Percentiles rank a stretch among this genome's conserved stretches.
Evolutionary conservation across 2,113 vertebrate species (phyloP).

Genomic region (Psophia crepitans): DNA sequence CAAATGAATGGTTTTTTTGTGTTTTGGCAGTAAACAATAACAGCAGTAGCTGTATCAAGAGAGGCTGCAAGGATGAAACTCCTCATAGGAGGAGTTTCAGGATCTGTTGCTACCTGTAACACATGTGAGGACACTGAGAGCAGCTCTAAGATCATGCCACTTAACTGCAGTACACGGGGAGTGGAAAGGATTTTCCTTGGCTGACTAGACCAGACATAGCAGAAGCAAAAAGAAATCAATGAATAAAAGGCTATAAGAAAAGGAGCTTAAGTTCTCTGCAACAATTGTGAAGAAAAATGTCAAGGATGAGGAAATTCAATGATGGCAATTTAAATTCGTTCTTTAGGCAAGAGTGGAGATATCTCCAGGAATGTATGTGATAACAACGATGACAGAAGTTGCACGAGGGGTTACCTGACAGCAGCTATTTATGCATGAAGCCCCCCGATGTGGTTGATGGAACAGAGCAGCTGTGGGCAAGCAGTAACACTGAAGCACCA

Average conservation of each 20-base stretch:
- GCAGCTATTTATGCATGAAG: not conserved
- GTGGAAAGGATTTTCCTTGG: not conserved
- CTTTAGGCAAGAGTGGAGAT: not conserved
- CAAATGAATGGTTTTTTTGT: not conserved
- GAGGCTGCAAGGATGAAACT: not conserved
- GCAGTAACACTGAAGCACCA: not conserved
- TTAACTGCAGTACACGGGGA: not conserved
- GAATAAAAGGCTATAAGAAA: not conserved
- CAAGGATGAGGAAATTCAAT: not conserved
- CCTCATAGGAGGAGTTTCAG: not conserved
- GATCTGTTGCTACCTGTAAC: not conserved
- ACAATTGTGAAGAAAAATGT: not conserved
- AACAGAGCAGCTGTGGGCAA: fast-evolving
- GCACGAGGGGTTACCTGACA: not conserved
- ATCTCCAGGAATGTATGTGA: not conserved
- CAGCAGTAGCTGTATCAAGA: not conserved
- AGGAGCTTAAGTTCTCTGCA: not conserved
- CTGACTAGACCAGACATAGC: not conserved
- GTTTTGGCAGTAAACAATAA: not conserved
- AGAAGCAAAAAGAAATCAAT: not conserved
- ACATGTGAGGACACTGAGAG: not conserved
- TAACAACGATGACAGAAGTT: not conserved
- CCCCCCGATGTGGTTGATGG: not conserved
- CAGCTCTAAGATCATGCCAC: not conserved
- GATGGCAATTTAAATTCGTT: not conserved